Conservation (phyloP, 1,140 invertebrate genomes). For the Drosophila setifemur region DNA sequence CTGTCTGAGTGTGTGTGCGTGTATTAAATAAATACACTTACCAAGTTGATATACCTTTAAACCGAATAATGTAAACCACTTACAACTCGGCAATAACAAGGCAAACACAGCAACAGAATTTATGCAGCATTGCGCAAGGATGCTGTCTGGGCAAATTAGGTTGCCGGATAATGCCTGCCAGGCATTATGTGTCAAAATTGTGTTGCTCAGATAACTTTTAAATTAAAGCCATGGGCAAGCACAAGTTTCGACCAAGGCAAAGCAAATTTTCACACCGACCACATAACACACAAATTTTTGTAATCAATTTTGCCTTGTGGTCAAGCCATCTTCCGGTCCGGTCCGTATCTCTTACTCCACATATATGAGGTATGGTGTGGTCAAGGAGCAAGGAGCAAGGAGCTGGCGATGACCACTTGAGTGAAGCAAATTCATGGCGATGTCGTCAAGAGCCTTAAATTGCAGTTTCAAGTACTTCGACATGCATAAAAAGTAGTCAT, state of each 20-base stretch:
- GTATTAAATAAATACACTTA: constrained; percentile 80
- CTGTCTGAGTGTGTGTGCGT: constrained; percentile 31
- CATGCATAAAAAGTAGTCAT: constrained; percentile 22
- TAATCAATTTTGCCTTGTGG: constrained; percentile 77
- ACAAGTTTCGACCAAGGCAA: constrained; percentile 24
- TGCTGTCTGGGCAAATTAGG: constrained; percentile 60
- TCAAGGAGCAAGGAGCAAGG: neutral
- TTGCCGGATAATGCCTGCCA: constrained; percentile 56
- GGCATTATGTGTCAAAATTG: constrained; percentile 74
- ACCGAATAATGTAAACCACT: constrained; percentile 80
- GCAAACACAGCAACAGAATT: constrained; percentile 52
- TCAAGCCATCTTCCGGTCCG: constrained; percentile 41
- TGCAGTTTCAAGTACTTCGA: constrained; percentile 35
- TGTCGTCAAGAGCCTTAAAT: constrained; percentile 27
- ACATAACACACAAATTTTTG: constrained; percentile 58
- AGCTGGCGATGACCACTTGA: constrained; percentile 31
- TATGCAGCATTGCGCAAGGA: constrained; percentile 52
- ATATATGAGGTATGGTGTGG: too few species aligned
- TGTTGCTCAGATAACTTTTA: constrained; percentile 80
- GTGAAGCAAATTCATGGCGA: constrained; percentile 48
- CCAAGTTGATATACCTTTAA: constrained; percentile 79
- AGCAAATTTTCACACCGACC: constrained; percentile 56
- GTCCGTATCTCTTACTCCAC: too few species aligned
- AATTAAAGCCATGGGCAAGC: constrained; percentile 73
- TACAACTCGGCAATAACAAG: constrained; percentile 77